Conservation (phyloP, 2,113 vertebrate species). For the Hemiscyllium ocellatum region DNA sequence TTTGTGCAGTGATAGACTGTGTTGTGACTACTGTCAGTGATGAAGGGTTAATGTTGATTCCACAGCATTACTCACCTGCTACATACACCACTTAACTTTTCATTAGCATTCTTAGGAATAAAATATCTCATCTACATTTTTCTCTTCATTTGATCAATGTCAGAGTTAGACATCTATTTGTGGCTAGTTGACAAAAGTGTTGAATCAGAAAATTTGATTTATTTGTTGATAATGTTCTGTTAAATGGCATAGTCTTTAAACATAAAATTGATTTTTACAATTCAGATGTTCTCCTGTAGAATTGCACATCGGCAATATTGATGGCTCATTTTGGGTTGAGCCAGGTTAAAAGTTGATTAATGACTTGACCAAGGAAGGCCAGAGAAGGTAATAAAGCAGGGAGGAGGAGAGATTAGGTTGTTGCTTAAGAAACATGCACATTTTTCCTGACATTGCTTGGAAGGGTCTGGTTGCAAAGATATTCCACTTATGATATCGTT, state of each 20-base stretch:
- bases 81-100: background rate
- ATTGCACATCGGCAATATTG: background rate
- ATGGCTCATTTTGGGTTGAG: background rate
- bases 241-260: background rate
- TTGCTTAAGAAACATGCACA: background rate
- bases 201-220: background rate
- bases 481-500: background rate
- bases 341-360: background rate
- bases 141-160: background rate
- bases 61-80: background rate
- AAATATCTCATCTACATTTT: background rate
- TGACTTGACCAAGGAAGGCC: background rate
- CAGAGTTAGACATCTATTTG: background rate
- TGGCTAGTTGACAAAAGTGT: background rate
- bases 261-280: background rate
- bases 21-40: background rate
- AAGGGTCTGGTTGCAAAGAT: background rate
- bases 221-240: background rate
- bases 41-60: background rate
- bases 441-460: background rate
- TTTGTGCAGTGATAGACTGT: background rate
- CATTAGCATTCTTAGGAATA: background rate
- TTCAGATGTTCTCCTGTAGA: background rate
- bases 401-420: background rate
- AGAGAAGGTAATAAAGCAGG: too few relatives aligned